Conservation (phyloP, 2,113 vertebrate species). For the Callipepla squamata region DNA sequence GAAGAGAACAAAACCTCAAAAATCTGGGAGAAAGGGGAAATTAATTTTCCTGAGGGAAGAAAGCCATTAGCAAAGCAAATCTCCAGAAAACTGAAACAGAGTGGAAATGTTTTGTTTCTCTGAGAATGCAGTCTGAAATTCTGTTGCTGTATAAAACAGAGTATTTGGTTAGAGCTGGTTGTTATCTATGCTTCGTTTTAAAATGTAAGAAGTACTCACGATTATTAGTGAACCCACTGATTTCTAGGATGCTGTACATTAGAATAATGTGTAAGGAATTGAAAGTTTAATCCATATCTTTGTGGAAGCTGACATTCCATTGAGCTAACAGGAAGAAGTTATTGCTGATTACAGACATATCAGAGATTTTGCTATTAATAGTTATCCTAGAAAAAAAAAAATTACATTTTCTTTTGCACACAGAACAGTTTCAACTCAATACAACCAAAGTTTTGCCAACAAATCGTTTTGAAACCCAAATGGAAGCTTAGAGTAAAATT, state of each 20-base stretch:
- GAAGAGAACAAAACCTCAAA: not conserved
- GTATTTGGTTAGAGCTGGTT: not conserved
- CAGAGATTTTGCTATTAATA: slow-evolving; percentile 47
- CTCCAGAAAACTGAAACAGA: not conserved
- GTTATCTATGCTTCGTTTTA: slow-evolving; percentile 39
- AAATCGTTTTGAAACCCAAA: slow-evolving; percentile 37
- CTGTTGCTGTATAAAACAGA: slow-evolving; percentile 13
- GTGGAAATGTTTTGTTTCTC: slow-evolving; percentile 31
- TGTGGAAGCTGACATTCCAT: slow-evolving; percentile 49
- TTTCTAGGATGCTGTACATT: slow-evolving; percentile 30
- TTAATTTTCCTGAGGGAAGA: not conserved
- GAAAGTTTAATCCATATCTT: slow-evolving; percentile 22
- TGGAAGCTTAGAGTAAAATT: slow-evolving; percentile 47
- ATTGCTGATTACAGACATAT: slow-evolving; percentile 52
- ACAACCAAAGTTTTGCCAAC: slow-evolving; percentile 11
- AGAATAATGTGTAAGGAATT: slow-evolving; percentile 22
- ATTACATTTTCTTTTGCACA: slow-evolving; percentile 39
- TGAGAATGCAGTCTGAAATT: not conserved
- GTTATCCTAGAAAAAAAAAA: slow-evolving; percentile 30
- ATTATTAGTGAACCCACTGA: not conserved
- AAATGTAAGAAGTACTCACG: not conserved
- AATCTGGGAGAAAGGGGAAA: slow-evolving; percentile 24
- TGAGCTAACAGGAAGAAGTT: slow-evolving; percentile 51
- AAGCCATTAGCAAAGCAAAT: not conserved
- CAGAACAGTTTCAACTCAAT: slow-evolving; percentile 35